A percentile compares a stretch with the other conserved stretches of the same genome.
phyloP scores from a whole-genome alignment of 1,140 invertebrate species.

The Cataglyphis hispanica region DNA sequence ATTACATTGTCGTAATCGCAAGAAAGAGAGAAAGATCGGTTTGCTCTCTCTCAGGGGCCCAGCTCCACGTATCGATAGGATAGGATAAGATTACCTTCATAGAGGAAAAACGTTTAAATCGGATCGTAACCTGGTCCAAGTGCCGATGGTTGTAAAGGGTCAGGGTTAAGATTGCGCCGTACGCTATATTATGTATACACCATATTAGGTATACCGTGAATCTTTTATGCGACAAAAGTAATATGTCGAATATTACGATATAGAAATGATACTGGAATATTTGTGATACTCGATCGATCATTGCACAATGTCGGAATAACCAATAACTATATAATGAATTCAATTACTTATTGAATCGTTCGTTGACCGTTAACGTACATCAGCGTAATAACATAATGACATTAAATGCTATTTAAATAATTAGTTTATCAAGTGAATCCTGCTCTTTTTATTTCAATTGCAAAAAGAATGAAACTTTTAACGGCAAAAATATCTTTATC shows the following conservation, averaged over 20 bases:
- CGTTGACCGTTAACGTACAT: background rate
- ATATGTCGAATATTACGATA: background rate
- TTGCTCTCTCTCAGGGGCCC: conserved; percentile 22
- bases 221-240: background rate
- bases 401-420: background rate
- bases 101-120: conserved; percentile 41
- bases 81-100: conserved; percentile 51
- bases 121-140: conserved; percentile 52
- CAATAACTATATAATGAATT: background rate
- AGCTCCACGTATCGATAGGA: background rate
- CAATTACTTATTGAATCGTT: background rate
- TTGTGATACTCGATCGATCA: background rate
- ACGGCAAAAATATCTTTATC: background rate
- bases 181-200: background rate
- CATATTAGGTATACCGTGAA: background rate
- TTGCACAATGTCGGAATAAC: background rate
- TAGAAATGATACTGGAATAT: background rate
- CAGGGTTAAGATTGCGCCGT: conserved; percentile 73
- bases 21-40: background rate
- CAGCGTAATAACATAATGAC: too few relatives aligned
- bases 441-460: background rate
- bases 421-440: background rate
- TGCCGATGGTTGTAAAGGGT: conserved; percentile 63
- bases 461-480: background rate
- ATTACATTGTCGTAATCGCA: background rate